These are phyloP conservation scores for Acleris emargana DNA, from an alignment of 2,888 invertebrate species.

Conservation along the genomic window DNA sequence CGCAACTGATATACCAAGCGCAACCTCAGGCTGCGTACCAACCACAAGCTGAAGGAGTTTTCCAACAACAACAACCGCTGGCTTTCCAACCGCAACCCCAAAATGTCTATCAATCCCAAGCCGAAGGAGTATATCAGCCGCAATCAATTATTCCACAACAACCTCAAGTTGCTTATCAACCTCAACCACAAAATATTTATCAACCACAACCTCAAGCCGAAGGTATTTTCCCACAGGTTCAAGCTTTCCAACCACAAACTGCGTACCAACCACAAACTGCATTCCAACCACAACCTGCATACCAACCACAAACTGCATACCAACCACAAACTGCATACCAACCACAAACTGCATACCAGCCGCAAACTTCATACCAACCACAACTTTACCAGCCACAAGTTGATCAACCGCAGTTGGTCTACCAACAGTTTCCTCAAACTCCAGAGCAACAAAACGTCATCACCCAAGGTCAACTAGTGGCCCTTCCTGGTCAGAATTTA, in stretches of 20 bases:
- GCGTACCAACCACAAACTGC: conserved; percentile 24
- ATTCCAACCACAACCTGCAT: conserved; percentile 24
- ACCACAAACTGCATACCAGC: conserved; percentile 12
- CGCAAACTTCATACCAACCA: conserved; percentile 4
- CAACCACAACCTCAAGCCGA: conserved; percentile 1
- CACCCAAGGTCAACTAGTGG: conserved; percentile 48
- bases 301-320: conserved; percentile 29
- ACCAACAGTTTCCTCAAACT: conserved; percentile 40
- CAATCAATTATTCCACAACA: conserved; percentile 1
- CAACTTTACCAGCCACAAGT: conserved; percentile 21
- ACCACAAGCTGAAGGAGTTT: conserved; percentile 22
- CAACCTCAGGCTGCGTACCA: conserved; percentile 39
- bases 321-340: conserved; percentile 7
- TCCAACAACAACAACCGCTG: conserved; percentile 11
- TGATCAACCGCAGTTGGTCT: conserved; percentile 31
- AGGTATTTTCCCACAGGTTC: neutral
- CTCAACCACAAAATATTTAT: conserved; percentile 5
- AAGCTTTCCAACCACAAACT: conserved; percentile 13
- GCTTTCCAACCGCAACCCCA: conserved; percentile 37
- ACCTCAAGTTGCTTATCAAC: conserved; percentile 5
- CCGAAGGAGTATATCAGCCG: conserved; percentile 25
- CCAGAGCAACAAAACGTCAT: conserved; percentile 42
- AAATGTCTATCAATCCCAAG: conserved; percentile 23
- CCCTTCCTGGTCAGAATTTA: conserved; percentile 48
- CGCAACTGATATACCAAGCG: conserved; percentile 17